Conservation (phyloP, 2,888 invertebrate species). For the Reticulitermes lucifugus region DNA sequence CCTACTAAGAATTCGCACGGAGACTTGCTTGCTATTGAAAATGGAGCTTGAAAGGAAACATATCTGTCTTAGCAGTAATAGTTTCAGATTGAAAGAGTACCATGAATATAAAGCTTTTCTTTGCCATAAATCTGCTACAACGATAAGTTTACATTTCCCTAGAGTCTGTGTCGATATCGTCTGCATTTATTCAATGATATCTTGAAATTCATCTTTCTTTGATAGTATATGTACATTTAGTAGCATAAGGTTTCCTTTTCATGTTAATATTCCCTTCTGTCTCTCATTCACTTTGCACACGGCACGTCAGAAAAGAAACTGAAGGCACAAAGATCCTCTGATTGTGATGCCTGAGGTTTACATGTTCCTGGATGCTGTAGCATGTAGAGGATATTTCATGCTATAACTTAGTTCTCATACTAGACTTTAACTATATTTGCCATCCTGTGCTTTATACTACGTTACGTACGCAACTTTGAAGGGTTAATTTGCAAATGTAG, state of each 20-base stretch:
- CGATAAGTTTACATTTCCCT: background rate
- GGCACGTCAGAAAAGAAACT: background rate
- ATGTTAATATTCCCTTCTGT: slow-evolving; percentile 4
- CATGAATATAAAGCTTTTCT: background rate
- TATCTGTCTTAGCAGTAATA: background rate
- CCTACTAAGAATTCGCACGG: too few relatives aligned
- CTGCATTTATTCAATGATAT: background rate
- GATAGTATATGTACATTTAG: background rate
- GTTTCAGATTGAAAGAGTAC: background rate
- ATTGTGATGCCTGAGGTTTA: background rate
- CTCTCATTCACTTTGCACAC: background rate
- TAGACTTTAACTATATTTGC: too few relatives aligned
- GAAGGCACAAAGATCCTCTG: background rate
- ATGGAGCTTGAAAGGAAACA: background rate
- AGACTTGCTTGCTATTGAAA: background rate
- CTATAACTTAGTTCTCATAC: too few relatives aligned
- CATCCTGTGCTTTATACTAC: too few relatives aligned
- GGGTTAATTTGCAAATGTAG: too few relatives aligned
- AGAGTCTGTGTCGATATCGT: background rate
- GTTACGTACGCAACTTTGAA: too few relatives aligned
- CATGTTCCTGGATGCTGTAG: too few relatives aligned
- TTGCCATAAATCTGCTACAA: background rate
- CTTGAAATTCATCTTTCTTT: background rate
- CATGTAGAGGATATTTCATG: too few relatives aligned
- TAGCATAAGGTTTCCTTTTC: background rate